Percentiles rank a stretch among this genome's conserved stretches.
Conservation (phyloP, 2,797 vertebrate genomes). For the Toxotes lorentzi region DNA sequence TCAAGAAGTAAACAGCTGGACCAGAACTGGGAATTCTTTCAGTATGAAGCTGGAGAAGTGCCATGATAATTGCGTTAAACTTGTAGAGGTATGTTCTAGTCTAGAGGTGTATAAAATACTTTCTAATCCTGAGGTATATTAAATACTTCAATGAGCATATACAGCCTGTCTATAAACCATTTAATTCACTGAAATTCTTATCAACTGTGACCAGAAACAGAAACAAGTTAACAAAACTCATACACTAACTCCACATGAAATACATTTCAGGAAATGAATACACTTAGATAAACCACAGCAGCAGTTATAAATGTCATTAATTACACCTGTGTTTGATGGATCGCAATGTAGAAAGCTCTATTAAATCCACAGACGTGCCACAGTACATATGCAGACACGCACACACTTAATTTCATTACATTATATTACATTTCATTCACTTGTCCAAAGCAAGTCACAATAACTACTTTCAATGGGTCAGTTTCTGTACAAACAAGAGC, state of each 20-base stretch:
- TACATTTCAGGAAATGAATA: neutral
- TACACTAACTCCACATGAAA: neutral
- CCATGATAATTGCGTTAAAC: neutral
- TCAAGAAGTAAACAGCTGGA: neutral
- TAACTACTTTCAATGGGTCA: neutral
- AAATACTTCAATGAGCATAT: slow-evolving; percentile 4
- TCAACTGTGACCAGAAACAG: neutral
- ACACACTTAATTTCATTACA: neutral
- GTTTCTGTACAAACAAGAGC: neutral
- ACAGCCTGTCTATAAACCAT: neutral
- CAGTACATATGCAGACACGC: neutral
- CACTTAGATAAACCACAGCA: neutral
- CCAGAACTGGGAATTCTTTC: slow-evolving; percentile 1
- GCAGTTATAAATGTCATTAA: neutral
- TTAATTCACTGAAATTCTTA: neutral
- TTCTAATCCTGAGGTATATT: neutral
- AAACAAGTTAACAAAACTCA: neutral
- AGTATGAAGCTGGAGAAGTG: neutral
- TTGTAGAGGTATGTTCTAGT: slow-evolving; percentile 3
- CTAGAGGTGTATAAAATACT: neutral
- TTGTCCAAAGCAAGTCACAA: slow-evolving; percentile 12
- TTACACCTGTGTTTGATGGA: neutral
- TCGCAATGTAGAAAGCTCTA: no score
- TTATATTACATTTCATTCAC: slow-evolving; percentile 6
- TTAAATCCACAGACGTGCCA: neutral